A percentile compares a stretch with the other conserved stretches of the same genome.
phyloP scores from a whole-genome alignment of 2,888 invertebrate species.

The Deilephila porcellus region DNA sequence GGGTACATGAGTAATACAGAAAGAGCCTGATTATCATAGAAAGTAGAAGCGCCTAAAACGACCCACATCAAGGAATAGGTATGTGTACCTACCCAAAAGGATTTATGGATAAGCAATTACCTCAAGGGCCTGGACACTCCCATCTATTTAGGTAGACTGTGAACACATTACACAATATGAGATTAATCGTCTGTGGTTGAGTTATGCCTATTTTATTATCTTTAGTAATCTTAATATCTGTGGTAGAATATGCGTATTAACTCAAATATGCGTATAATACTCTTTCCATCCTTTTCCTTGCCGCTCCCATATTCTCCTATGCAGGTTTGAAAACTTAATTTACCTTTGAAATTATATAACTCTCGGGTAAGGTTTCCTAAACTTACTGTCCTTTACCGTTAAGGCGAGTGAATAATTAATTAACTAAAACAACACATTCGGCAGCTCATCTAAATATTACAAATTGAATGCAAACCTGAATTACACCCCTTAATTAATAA shows the following conservation, averaged over 20 bases:
- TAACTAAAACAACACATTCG: not conserved
- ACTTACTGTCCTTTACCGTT: no score
- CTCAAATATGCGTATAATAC: no score
- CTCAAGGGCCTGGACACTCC: not conserved
- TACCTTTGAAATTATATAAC: no score
- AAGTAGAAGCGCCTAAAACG: not conserved
- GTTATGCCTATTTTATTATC: not conserved
- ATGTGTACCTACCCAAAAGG: not conserved
- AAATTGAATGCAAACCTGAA: not conserved
- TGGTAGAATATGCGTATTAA: not conserved
- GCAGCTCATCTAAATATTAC: not conserved
- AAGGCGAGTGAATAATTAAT: no score
- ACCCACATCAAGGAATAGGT: not conserved
- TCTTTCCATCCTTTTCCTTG: no score
- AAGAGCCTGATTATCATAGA: not conserved
- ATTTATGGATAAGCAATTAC: not conserved
- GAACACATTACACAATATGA: not conserved
- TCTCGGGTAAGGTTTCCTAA: no score
- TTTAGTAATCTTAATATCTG: not conserved
- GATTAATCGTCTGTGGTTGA: not conserved
- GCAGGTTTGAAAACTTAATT: no score
- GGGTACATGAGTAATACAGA: not conserved
- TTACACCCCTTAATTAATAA: not conserved
- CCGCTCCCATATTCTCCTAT: no score
- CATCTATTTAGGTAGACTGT: not conserved